Evolutionary conservation across 2,888 invertebrate species (phyloP), one percentile per base, ranked within the genome.

Genomic region (Catotricha subobsoleta): DNA sequence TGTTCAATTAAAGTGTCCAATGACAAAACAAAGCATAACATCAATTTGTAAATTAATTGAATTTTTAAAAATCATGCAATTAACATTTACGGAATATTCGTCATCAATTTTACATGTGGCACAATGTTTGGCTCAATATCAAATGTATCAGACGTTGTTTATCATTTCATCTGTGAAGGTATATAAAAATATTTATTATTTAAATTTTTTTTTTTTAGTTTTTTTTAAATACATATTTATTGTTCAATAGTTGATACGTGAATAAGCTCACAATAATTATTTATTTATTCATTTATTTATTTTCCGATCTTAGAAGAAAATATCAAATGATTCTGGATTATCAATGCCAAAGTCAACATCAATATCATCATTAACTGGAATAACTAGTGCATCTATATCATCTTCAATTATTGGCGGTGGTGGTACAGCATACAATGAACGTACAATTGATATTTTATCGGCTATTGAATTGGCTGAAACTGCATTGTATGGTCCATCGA

Each of bases 31-130:
- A 27, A 74, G 76, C 29, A 70, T 88, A 10, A 66, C 80, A 47
- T 68, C 74, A 3, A 64, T 91, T 39, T 90, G 87, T 62, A 76
- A 80, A 52, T 67, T 90, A 19, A 69, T 87, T 42, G 87, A 91
- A 59, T 67, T 84, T 45, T 61, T 90, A 28, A 86, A 87, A 64
- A 71, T 77, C 23, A 67, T 91, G 47, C 76, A 80, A 23, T 2
- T 23, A 2, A 36, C 36, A 9, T 8, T 36, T 15, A 21, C 21
- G 23, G n/a, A 8, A 16, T 36, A 23, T 36, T 21, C 25, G 15
- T 23, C 23, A 2, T 21, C 21, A 25, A 36, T 36, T 21, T 36
- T 13, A 16, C 21, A 36, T 12, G 13, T 13, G 3, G 16, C 36
- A 20, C n/a, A 23, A 8, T 25, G 25, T 16, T 16, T 36, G 15